Evolutionary conservation across 1,140 invertebrate genomes (phyloP).

Genomic region (Thalassaphorura encarpata): DNA sequence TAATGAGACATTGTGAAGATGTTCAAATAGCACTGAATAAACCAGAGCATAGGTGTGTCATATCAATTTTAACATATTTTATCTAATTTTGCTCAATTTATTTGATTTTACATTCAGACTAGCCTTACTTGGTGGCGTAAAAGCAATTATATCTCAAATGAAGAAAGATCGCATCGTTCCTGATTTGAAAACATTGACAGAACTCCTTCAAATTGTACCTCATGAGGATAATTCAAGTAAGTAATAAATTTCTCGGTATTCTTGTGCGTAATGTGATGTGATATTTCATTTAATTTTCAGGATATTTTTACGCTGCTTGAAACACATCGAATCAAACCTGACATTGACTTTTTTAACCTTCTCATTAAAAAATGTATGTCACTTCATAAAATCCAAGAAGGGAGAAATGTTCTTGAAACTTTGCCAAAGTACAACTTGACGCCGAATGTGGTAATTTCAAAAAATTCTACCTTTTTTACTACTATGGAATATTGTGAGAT

Average conservation of each 20-base stretch:
- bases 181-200: conserved; percentile 65
- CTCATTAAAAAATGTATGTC: conserved; percentile 67
- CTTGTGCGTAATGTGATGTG: neutral
- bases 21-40: neutral
- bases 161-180: conserved; percentile 51
- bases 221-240: conserved; percentile 14
- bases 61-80: neutral
- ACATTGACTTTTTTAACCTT: conserved; percentile 75
- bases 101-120: conserved; percentile 42
- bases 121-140: conserved; percentile 64
- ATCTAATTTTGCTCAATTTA: neutral
- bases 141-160: conserved; percentile 65
- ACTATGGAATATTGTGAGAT: neutral
- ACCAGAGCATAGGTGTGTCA: neutral
- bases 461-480: no score
- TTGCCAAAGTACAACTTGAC: conserved; percentile 49
- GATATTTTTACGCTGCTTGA: conserved; percentile 49
- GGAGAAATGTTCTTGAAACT: conserved; percentile 52
- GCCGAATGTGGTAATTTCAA: no score
- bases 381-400: conserved; percentile 52
- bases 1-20: neutral
- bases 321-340: conserved; percentile 49
- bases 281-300: conserved; percentile 30
- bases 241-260: neutral
- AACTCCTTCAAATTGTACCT: conserved; percentile 60